A percentile compares a stretch with the other conserved stretches of the same genome.
Evolutionary conservation across 1,140 invertebrate species (phyloP).

Genomic region (Lycorma delicatula): DNA sequence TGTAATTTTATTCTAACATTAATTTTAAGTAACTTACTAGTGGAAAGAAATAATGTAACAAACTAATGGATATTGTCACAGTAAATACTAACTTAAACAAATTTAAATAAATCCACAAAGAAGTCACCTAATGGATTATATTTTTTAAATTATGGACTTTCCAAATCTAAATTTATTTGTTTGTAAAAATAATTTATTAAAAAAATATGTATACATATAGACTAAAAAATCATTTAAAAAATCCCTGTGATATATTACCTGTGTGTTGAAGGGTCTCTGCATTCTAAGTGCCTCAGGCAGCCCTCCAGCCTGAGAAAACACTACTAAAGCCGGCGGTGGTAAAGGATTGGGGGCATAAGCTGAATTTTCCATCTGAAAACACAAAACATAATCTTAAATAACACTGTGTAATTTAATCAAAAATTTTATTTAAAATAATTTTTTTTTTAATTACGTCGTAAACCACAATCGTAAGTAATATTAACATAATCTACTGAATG

Average conservation of each 20-base stretch:
- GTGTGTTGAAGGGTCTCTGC: slow-evolving; percentile 61
- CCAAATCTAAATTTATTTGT: too few species aligned
- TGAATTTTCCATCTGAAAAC: slow-evolving; percentile 55
- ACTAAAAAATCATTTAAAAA: neutral
- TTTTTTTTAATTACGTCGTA: neutral
- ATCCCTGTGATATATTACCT: slow-evolving; percentile 46
- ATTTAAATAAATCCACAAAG: too few species aligned
- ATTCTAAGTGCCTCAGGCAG: slow-evolving; percentile 64
- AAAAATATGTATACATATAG: neutral
- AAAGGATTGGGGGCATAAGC: slow-evolving; percentile 60
- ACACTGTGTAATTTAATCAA: neutral
- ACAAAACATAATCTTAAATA: neutral
- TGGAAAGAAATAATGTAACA: too few species aligned
- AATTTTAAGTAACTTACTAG: too few species aligned
- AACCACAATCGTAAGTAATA: neutral
- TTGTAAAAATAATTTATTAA: neutral
- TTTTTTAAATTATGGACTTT: too few species aligned
- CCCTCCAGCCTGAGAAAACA: slow-evolving; percentile 66
- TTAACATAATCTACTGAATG: neutral
- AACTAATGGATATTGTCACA: too few species aligned
- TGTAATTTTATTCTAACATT: too few species aligned
- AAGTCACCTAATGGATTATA: too few species aligned
- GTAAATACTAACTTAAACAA: too few species aligned
- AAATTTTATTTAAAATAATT: neutral
- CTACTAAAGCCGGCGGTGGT: slow-evolving; percentile 68